Conservation (phyloP, 2,888 invertebrate genomes). For the Metacarcinus magister region DNA sequence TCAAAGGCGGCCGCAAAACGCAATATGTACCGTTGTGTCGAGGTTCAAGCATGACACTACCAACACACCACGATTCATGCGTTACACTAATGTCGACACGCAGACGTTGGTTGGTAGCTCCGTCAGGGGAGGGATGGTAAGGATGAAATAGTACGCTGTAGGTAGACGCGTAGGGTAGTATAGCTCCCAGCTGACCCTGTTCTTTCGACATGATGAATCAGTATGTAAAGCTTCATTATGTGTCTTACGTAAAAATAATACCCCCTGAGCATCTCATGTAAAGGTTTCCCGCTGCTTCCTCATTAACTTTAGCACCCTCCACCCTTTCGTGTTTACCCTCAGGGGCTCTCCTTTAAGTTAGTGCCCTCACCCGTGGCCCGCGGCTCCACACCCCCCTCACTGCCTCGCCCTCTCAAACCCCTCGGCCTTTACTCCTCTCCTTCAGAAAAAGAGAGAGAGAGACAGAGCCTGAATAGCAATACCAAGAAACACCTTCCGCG, state of each 20-base stretch:
- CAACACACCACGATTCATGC: too few relatives aligned
- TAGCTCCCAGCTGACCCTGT: not conserved
- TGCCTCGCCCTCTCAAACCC: not conserved
- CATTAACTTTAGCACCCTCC: slow-evolving; percentile 34
- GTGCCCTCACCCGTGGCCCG: not conserved
- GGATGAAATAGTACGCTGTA: not conserved
- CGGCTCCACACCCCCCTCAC: not conserved
- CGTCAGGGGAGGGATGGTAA: too few relatives aligned
- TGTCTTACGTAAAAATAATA: not conserved
- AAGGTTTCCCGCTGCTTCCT: slow-evolving; percentile 16
- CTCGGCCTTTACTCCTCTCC: not conserved
- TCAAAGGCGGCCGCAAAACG: too few relatives aligned
- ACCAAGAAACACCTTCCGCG: not conserved
- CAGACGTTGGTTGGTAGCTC: too few relatives aligned
- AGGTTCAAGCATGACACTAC: too few relatives aligned
- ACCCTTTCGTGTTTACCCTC: not conserved
- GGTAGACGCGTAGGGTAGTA: not conserved
- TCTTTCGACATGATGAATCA: not conserved
- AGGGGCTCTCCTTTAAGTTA: not conserved
- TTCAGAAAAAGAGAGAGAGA: not conserved
- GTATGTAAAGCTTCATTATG: not conserved
- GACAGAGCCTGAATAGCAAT: not conserved
- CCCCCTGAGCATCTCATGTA: not conserved
- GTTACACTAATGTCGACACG: too few relatives aligned
- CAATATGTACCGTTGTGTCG: too few relatives aligned